These are phyloP conservation scores for Zaprionus gabonicus DNA, from an alignment of 1,140 invertebrate species.

Conservation along the genomic window DNA sequence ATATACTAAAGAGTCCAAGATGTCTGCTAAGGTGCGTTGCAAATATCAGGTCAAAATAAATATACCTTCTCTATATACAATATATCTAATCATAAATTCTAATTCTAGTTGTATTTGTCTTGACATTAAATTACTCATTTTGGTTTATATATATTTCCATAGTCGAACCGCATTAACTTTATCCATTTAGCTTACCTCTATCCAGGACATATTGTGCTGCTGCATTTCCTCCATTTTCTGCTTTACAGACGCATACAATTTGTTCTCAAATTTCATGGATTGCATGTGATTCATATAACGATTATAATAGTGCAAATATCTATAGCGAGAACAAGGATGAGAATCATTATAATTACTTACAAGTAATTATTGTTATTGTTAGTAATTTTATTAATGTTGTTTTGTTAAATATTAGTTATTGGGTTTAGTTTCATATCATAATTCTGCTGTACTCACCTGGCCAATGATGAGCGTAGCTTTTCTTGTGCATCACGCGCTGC, in stretches of 20 bases:
- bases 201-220: constrained; percentile 99
- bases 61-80: too few relatives aligned
- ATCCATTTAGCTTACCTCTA: constrained; percentile 88
- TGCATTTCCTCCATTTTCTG: constrained; percentile 99
- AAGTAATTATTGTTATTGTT: too few relatives aligned
- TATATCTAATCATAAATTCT: too few relatives aligned
- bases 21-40: too few relatives aligned
- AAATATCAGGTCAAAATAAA: too few relatives aligned
- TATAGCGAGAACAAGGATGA: constrained; percentile 84
- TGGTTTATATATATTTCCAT: too few relatives aligned
- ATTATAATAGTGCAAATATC: constrained; percentile 99
- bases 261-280: constrained; percentile 98
- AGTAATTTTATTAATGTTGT: too few relatives aligned
- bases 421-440: not conserved
- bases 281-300: constrained; percentile 99
- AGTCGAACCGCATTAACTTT: too few relatives aligned
- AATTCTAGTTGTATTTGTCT: too few relatives aligned
- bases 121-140: too few relatives aligned
- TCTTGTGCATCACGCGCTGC: constrained; percentile 98
- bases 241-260: constrained; percentile 96
- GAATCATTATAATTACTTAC: not conserved
- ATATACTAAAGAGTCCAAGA: too few relatives aligned
- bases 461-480: constrained; percentile 93
- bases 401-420: too few relatives aligned
- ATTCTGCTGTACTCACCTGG: constrained; percentile 57